Evolutionary conservation across 2,888 invertebrate genomes (phyloP), one percentile per base, ranked within the genome.

Genomic region (Itoplectis maculator): DNA sequence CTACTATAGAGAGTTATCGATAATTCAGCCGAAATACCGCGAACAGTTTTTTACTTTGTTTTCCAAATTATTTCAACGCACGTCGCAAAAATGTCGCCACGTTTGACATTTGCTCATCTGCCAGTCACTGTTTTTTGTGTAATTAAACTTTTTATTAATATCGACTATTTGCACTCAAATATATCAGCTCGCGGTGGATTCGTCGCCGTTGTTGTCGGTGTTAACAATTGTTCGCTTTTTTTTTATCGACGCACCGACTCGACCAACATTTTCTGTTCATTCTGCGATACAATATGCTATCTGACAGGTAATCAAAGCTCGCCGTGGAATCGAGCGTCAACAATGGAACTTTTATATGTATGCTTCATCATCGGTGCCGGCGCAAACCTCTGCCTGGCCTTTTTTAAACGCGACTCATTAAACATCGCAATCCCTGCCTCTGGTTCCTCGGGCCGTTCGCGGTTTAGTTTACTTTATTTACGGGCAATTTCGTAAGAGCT

Each of bases 331-430:
- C 51, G 29, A 51, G 40, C 75, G 45, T 70, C 70, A 75, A 73
- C 81, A 72, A 82, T 75, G 23, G 65, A 51, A 49, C 69, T 56
- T 56, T 73, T 69, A 65, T 78, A 65, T 56, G 65, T 56, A 3
- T 20, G 56, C 56, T 68, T 73, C 35, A 54, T 73, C 77, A 42
- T 74, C 66, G 29, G 23, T 77, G 37, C n/a, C 35, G 18, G 15
- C 35, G 54, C 49, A 9, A 68, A 74, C 61, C 29, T 5, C 47
- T 65, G 11, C 11, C 20, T 37, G 20, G 69, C 6, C 65, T 86
- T 84, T 86, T 84, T 86, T 77, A 82, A 84, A 79, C 81, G 80
- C 79, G 82, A 82, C 86, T 85, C 79, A 79, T 86, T 86, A 86
- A 88, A 86, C 84, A 86, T 51, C 51, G 13, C 66, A 82, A 77